Conservation (phyloP, 92 coral and sea anemone species). For the Palythoa heliodiscus region DNA sequence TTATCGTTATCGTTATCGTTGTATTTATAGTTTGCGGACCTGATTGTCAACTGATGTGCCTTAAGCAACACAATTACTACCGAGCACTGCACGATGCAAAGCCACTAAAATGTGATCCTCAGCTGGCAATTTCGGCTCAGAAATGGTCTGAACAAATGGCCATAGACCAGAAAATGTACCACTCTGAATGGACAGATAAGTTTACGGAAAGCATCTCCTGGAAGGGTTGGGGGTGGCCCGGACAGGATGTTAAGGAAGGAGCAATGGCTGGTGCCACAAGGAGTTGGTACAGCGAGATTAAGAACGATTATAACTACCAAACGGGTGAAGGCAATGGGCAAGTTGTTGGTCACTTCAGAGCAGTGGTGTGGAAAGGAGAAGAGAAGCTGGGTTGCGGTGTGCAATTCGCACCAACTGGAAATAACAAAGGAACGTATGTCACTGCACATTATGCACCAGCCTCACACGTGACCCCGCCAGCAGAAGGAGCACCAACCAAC, state of each 20-base stretch:
- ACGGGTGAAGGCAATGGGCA: slow-evolving; percentile 66
- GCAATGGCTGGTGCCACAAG: slow-evolving; percentile 76
- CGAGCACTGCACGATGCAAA: slow-evolving; percentile 47
- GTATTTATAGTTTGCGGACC: slow-evolving; percentile 25
- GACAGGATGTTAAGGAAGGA: slow-evolving; percentile 65
- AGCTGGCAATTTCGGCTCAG: slow-evolving; percentile 50
- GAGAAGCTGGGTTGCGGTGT: slow-evolving; percentile 74
- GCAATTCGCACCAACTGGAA: slow-evolving; percentile 40
- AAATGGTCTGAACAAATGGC: slow-evolving; percentile 45
- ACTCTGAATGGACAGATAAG: slow-evolving; percentile 70
- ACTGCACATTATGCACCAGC: slow-evolving; percentile 83
- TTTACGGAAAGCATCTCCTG: slow-evolving; percentile 81
- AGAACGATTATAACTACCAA: slow-evolving; percentile 64
- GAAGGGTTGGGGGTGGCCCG: slow-evolving; percentile 84
- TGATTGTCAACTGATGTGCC: slow-evolving; percentile 45
- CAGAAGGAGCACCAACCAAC: slow-evolving; percentile 51
- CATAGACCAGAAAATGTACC: slow-evolving; percentile 51
- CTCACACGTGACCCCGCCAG: slow-evolving; percentile 47
- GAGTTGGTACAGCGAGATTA: slow-evolving; percentile 87
- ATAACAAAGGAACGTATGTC: slow-evolving; percentile 63
- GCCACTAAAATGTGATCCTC: slow-evolving; percentile 51
- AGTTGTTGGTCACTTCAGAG: slow-evolving; percentile 70
- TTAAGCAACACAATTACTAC: slow-evolving; percentile 46
- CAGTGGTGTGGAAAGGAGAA: slow-evolving; percentile 77
- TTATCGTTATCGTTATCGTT: neutral